phyloP scores from a whole-genome alignment of 2,113 vertebrate species.

The Terrapene triunguis region DNA sequence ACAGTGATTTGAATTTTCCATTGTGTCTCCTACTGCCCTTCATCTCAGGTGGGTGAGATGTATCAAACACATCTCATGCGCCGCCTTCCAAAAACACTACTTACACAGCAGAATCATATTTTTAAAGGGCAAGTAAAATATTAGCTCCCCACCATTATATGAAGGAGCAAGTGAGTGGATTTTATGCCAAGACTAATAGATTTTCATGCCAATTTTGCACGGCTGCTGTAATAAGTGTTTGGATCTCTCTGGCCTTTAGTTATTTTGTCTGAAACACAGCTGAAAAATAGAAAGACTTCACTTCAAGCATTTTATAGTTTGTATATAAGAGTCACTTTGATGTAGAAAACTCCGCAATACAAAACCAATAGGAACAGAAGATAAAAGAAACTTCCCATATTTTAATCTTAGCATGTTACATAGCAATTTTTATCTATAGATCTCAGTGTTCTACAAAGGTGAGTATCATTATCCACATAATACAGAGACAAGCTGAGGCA shows the following conservation, averaged over 20 bases:
- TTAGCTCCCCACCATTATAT: neutral
- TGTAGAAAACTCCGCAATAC: neutral
- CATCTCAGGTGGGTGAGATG: neutral
- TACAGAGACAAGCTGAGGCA: neutral
- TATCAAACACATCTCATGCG: neutral
- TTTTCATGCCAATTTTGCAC: neutral
- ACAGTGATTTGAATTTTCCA: neutral
- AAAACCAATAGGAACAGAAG: neutral
- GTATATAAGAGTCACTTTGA: neutral
- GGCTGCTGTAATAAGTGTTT: neutral
- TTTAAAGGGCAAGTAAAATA: neutral
- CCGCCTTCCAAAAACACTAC: neutral
- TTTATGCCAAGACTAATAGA: neutral
- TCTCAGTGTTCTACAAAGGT: neutral
- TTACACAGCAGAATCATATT: neutral
- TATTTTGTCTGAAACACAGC: neutral
- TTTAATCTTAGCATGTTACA: neutral
- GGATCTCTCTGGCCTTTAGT: neutral
- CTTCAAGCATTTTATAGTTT: neutral
- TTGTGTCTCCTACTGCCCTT: fast-evolving
- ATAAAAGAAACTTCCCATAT: neutral
- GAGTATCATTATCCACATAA: neutral
- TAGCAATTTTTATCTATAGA: neutral
- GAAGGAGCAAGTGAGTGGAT: neutral
- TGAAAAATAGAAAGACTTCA: neutral